Percentiles rank a stretch among this genome's conserved stretches.
phyloP scores from a whole-genome alignment of 2,113 vertebrate species.

The Chlamydotis undulata region DNA sequence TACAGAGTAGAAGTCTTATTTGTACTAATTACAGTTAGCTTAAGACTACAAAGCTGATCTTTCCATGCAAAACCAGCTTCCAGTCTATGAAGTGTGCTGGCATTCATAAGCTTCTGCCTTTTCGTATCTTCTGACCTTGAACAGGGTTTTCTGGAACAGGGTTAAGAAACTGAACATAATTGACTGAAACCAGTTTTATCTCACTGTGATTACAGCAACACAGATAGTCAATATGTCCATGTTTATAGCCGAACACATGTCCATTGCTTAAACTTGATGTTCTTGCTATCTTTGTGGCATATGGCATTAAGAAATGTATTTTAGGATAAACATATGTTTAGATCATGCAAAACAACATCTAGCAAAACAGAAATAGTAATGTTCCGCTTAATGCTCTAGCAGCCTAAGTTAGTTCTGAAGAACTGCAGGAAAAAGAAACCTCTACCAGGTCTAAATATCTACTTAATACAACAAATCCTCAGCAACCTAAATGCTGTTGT shows the following conservation, averaged over 20 bases:
- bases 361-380: neutral
- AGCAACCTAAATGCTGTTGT: neutral
- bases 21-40: neutral
- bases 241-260: constrained; percentile 48
- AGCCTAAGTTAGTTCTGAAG: neutral
- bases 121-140: neutral
- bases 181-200: neutral
- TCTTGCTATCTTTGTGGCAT: constrained; percentile 20
- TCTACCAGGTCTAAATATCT: neutral
- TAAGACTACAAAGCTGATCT: neutral
- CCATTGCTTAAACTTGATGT: constrained; percentile 41
- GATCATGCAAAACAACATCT: neutral
- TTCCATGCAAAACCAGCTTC: neutral
- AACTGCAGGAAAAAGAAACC: neutral
- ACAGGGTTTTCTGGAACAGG: neutral
- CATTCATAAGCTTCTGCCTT: neutral
- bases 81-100: neutral
- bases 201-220: neutral
- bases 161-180: neutral
- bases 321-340: constrained; percentile 52
- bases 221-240: constrained; percentile 12
- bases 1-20: neutral
- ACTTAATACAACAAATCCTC: neutral
- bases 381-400: neutral
- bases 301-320: constrained; percentile 38